Conservation (phyloP, 2,113 vertebrate genomes). For the Brachyhypopomus occidentalis region DNA sequence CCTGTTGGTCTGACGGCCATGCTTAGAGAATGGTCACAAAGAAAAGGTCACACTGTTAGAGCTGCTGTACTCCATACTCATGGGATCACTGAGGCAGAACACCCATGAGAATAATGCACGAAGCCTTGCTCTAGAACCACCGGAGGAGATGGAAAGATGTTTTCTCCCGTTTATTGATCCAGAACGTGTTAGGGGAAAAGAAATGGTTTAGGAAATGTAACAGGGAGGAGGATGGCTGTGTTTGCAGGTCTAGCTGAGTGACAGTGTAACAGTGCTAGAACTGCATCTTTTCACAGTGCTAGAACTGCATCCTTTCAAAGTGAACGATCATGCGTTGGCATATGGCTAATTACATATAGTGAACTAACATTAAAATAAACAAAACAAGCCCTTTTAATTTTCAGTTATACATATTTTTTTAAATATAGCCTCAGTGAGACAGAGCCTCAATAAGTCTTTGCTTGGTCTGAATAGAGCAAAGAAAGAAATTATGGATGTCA, state of each 20-base stretch:
- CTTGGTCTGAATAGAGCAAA: neutral
- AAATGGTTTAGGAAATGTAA: neutral
- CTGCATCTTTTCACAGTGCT: neutral
- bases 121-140: slow-evolving; percentile 1
- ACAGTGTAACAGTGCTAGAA: neutral
- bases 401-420: no score
- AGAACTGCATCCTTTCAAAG: neutral
- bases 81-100: neutral
- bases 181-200: neutral
- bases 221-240: neutral
- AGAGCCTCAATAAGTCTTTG: neutral
- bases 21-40: slow-evolving; percentile 4
- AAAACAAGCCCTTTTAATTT: no score
- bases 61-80: slow-evolving; percentile 24
- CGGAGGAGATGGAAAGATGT: neutral
- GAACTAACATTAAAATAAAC: no score
- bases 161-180: neutral
- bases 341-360: no score
- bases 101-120: slow-evolving; percentile 13
- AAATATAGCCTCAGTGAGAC: neutral
- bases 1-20: neutral
- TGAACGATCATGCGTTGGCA: neutral
- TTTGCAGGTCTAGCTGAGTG: neutral
- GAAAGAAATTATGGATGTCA: neutral
- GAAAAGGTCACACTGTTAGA: neutral